Evolutionary conservation across 2,888 invertebrate species (phyloP), one percentile per base, ranked within the genome.

Genomic region (Cephonodes hylas): DNA sequence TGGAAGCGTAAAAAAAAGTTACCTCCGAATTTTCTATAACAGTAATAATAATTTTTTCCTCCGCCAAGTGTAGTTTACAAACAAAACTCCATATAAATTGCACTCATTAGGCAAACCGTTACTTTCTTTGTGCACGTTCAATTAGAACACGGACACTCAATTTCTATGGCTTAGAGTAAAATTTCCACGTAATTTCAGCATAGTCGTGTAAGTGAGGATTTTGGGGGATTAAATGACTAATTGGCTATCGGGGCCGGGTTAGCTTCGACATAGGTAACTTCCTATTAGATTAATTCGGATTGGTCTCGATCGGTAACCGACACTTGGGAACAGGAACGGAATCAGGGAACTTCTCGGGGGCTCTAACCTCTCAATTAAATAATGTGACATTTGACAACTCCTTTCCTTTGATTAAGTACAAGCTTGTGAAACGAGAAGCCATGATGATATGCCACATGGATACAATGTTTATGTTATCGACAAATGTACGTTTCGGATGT

Each of bases 191-290:
- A 53, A 53, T 31, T 53, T 53, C 53, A 27, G 7, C 15, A 27
- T 15, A 53, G 53, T 31, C 53, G 53, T 20, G 53, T 31, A 53
- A 53, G 53, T 27, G 53, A 27, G 58, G 58, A 44, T 44, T 59
- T 59, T 27, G 25, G 42, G 10, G 58, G 58, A 44, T 59, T 59
- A 59, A 25, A 59, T 59, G 58, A 59, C 58, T 59, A 59, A 59
- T 59, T 59, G 58, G 58, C 58, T 59, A 42, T 44, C 58, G 44
- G 22, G 44, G 44, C 31, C 18, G 31, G 31, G 31, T 18, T 53
- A 31, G 18, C 53, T 31, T 3, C 31, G 27, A 53, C 53, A 31
- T 53, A 53, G 27, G 53, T 53, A 31, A 53, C 53, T 53, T 53
- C 53, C 53, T 53, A 53, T 53, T 53, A 53, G 53, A 53, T 53